Conservation (phyloP, 2,888 invertebrate species). For the Ceratothoa steindachneri region DNA sequence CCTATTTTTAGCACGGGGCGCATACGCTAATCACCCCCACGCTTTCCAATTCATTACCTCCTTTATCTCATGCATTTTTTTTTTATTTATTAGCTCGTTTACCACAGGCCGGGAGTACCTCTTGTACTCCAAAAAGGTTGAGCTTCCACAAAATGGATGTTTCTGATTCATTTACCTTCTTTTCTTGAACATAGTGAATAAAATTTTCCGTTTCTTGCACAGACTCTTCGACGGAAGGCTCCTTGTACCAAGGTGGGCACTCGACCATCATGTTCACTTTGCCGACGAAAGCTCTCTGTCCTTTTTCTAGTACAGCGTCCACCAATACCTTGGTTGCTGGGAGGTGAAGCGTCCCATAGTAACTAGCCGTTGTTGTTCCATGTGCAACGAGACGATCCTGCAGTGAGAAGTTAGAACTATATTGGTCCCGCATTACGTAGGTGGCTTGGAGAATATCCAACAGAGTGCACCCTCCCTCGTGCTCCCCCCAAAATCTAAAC, state of each 20-base stretch:
- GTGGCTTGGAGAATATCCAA: too few relatives aligned
- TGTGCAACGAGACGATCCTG: constrained; percentile 63
- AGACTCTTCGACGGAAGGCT: constrained; percentile 35
- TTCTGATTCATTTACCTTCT: constrained; percentile 6
- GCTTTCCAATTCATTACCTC: too few relatives aligned
- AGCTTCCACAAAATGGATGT: background rate
- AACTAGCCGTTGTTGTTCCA: constrained; percentile 86
- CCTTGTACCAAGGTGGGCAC: constrained; percentile 53
- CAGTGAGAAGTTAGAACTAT: too few relatives aligned
- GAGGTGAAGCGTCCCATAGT: constrained; percentile 74
- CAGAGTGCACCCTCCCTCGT: background rate
- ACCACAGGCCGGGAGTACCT: too few relatives aligned
- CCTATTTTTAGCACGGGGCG: too few relatives aligned
- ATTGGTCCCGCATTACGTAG: too few relatives aligned
- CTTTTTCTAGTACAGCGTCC: constrained; percentile 61
- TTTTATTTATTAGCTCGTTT: too few relatives aligned
- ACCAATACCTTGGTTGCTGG: constrained; percentile 68
- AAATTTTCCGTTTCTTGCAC: constrained; percentile 22
- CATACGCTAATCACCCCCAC: too few relatives aligned
- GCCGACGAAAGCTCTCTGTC: constrained; percentile 79
- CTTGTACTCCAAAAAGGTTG: background rate
- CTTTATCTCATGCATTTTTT: too few relatives aligned
- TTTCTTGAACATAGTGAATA: background rate
- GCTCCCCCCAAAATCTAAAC: background rate
- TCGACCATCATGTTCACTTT: constrained; percentile 74